A percentile compares a stretch with the other conserved stretches of the same genome.
Conservation (phyloP, 2,888 invertebrate species). For the Zeuzera pyrina region DNA sequence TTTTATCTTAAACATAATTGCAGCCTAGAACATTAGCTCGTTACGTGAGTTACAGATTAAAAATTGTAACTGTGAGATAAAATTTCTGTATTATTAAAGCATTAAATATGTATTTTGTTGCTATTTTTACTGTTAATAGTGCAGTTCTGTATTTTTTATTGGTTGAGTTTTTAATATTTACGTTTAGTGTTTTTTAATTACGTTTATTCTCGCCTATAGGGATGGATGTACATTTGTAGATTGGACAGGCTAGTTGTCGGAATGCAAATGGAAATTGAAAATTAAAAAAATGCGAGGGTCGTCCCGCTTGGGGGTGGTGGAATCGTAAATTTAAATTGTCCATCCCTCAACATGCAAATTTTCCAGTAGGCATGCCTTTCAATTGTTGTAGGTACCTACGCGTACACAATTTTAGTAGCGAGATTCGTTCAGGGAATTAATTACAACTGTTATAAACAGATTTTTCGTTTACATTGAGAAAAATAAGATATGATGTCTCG, state of each 20-base stretch:
- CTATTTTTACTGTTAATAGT: too few species aligned
- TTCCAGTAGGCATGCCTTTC: constrained; percentile 48
- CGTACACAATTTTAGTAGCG: constrained; percentile 1
- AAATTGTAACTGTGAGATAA: constrained; percentile 25
- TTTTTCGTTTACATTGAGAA: neutral
- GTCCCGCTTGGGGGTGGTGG: constrained; percentile 46
- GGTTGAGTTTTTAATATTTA: too few species aligned
- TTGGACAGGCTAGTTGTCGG: constrained; percentile 42
- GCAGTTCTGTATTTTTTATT: too few species aligned
- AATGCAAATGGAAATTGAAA: constrained; percentile 72
- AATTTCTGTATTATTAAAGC: neutral
- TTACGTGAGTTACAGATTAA: constrained; percentile 20
- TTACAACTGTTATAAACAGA: neutral
- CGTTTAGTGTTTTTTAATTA: too few species aligned
- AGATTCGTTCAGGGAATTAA: constrained; percentile 1
- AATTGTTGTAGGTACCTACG: constrained; percentile 32
- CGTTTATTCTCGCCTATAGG: constrained; percentile 12
- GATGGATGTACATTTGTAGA: constrained; percentile 21
- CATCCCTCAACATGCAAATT: constrained; percentile 68
- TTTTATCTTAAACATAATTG: constrained; percentile 55
- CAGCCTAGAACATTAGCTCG: constrained; percentile 52
- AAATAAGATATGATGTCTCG: too few species aligned
- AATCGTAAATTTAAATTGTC: constrained; percentile 72
- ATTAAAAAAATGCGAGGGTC: constrained; percentile 68
- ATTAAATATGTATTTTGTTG: too few species aligned